A percentile compares a stretch with the other conserved stretches of the same genome.
Evolutionary conservation across 2,888 invertebrate genomes (phyloP).

Genomic region (Lypha dubia): DNA sequence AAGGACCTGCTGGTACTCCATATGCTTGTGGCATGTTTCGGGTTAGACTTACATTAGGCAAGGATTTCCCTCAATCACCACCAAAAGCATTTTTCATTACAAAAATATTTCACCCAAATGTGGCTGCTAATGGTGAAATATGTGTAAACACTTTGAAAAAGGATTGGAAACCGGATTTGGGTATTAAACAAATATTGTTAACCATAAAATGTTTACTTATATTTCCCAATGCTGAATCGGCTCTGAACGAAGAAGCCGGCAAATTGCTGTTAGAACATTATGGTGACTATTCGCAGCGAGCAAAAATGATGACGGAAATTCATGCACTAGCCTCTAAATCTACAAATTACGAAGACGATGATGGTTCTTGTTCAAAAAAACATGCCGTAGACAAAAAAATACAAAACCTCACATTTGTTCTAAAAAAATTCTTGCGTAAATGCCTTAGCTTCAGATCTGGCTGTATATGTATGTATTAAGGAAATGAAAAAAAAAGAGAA

Average conservation of each 20-base stretch:
- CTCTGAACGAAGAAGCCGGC: conserved; percentile 98
- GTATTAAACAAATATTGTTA: conserved; percentile 96
- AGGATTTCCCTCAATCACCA: conserved; percentile 95
- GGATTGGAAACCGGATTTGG: conserved; percentile 98
- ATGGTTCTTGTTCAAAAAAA: conserved; percentile 92
- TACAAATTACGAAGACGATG: conserved; percentile 83
- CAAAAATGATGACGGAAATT: conserved; percentile 95
- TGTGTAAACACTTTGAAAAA: conserved; percentile 98
- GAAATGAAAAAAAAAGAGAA: no score
- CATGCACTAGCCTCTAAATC: conserved; percentile 88
- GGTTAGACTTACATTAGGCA: conserved; percentile 94
- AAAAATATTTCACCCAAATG: conserved; percentile 98
- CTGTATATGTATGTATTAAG: no score
- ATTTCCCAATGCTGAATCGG: conserved; percentile 98
- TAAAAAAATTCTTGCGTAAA: no score
- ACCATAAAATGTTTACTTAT: conserved; percentile 97
- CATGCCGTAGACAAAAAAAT: conserved; percentile 92
- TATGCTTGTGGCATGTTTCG: conserved; percentile 95
- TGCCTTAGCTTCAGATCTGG: no score
- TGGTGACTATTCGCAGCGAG: conserved; percentile 94
- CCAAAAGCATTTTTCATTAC: conserved; percentile 97
- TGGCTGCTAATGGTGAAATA: conserved; percentile 96
- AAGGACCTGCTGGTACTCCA: conserved; percentile 97
- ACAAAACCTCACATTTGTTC: no score
- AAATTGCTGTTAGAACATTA: conserved; percentile 96